phyloP scores from a whole-genome alignment of 2,113 vertebrate species.

The Aphelocoma coerulescens region DNA sequence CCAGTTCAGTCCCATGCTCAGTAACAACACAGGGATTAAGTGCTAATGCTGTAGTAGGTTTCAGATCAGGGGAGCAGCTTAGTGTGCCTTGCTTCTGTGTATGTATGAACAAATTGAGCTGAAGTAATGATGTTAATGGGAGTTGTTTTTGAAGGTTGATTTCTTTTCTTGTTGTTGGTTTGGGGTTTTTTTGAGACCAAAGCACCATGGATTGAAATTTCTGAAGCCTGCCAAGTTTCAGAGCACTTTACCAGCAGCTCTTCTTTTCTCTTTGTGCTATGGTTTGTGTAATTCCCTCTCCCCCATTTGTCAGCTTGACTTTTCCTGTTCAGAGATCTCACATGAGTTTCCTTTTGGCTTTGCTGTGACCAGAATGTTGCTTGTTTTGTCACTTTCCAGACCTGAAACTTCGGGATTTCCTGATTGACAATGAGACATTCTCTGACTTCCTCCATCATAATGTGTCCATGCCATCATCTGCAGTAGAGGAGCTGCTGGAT shows the following conservation, averaged over 20 bases:
- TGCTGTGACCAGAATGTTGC: background rate
- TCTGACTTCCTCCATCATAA: constrained; percentile 83
- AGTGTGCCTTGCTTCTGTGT: background rate
- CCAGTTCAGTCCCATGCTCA: background rate
- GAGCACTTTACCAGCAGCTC: background rate
- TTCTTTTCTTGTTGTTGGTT: background rate
- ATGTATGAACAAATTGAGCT: background rate
- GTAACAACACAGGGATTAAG: background rate
- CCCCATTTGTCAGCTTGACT: background rate
- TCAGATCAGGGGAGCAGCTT: background rate
- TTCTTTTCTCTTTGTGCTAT: background rate
- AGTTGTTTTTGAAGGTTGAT: background rate
- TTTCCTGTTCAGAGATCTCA: background rate
- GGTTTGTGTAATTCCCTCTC: background rate
- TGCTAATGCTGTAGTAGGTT: background rate
- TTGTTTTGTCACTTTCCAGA: constrained; percentile 67
- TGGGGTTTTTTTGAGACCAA: background rate
- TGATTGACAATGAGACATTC: constrained; percentile 86
- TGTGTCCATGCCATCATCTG: constrained; percentile 72
- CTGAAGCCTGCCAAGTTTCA: background rate
- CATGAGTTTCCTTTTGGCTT: background rate
- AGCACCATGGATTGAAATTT: background rate
- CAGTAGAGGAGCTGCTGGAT: constrained; percentile 73
- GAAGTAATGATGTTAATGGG: background rate
- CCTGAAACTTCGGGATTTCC: constrained; percentile 88